These are phyloP conservation scores for Anoncus sp. DNA, from an alignment of 2,888 invertebrate species.

Conservation along the genomic window DNA sequence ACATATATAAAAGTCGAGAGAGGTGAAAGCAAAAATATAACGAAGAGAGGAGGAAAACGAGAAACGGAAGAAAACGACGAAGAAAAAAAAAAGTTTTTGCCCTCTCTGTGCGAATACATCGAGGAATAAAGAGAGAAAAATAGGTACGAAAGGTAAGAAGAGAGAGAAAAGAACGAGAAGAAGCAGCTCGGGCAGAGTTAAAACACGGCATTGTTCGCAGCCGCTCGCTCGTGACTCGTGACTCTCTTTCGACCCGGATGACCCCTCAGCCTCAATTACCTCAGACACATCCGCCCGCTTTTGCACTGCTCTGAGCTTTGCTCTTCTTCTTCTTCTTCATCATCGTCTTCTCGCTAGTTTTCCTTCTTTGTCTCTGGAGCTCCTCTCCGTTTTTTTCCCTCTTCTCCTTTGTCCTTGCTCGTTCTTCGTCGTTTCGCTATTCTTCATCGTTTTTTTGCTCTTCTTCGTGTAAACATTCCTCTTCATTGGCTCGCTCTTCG, in stretches of 20 bases:
- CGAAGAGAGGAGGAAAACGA: slow-evolving; percentile 40
- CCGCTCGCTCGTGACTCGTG: slow-evolving; percentile 83
- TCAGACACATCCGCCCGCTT: slow-evolving; percentile 82
- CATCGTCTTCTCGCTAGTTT: too few relatives aligned
- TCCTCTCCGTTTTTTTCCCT: not conserved
- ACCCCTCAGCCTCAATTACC: slow-evolving; percentile 83
- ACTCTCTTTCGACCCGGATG: slow-evolving; percentile 82
- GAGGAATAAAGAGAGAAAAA: slow-evolving; percentile 23
- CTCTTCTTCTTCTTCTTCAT: slow-evolving; percentile 56
- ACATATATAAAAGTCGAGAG: slow-evolving; percentile 14
- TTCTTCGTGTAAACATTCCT: too few relatives aligned
- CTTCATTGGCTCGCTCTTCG: too few relatives aligned
- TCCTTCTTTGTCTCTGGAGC: slow-evolving; percentile 52
- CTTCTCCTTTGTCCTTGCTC: not conserved
- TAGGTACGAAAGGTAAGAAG: slow-evolving; percentile 22
- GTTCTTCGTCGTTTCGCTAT: slow-evolving; percentile 50
- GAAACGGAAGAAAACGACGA: slow-evolving; percentile 28
- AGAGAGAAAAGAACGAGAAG: slow-evolving; percentile 48
- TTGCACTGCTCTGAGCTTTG: slow-evolving; percentile 68
- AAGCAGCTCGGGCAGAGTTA: slow-evolving; percentile 70
- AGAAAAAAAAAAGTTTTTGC: slow-evolving; percentile 27
- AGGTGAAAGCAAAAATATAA: slow-evolving; percentile 39
- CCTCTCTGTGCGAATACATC: slow-evolving; percentile 25
- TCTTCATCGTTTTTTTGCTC: slow-evolving; percentile 27
- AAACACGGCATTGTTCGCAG: slow-evolving; percentile 80